phyloP scores from a whole-genome alignment of 35 echinoderm and acorn worm species.

The Eucidaris tribuloides region DNA sequence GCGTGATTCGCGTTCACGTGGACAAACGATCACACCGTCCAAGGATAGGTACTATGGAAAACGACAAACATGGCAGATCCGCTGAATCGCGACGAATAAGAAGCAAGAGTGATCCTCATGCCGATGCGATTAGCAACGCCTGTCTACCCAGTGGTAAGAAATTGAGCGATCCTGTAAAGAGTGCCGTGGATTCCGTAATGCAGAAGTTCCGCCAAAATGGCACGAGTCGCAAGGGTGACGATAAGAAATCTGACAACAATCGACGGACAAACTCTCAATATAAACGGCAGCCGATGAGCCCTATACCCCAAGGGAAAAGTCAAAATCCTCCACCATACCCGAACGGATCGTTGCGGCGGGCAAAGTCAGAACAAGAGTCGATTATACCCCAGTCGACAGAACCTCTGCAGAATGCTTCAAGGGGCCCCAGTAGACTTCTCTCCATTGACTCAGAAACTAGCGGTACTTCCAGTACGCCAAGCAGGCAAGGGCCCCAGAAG shows the following conservation, averaged over 20 bases:
- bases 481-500: not conserved
- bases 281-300: not conserved
- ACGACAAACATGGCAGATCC: not conserved
- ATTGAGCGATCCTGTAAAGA: constrained; percentile 1
- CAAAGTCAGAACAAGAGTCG: not conserved
- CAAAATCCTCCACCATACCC: not conserved
- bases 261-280: no score
- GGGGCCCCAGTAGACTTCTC: not conserved
- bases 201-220: not conserved
- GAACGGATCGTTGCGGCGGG: not conserved
- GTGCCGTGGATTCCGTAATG: not conserved
- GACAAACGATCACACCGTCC: constrained; percentile 8
- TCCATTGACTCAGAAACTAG: not conserved
- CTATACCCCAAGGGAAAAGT: not conserved
- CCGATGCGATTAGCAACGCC: not conserved
- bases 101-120: constrained; percentile 13
- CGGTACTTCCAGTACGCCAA: not conserved
- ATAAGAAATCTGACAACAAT: not conserved
- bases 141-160: not conserved
- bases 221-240: not conserved
- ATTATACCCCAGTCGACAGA: not conserved
- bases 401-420: not conserved
- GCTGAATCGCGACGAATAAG: not conserved
- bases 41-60: constrained; percentile 5
- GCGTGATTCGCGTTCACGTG: not conserved